phyloP scores from a whole-genome alignment of 2,113 vertebrate species.

The Turdus rufiventris region DNA sequence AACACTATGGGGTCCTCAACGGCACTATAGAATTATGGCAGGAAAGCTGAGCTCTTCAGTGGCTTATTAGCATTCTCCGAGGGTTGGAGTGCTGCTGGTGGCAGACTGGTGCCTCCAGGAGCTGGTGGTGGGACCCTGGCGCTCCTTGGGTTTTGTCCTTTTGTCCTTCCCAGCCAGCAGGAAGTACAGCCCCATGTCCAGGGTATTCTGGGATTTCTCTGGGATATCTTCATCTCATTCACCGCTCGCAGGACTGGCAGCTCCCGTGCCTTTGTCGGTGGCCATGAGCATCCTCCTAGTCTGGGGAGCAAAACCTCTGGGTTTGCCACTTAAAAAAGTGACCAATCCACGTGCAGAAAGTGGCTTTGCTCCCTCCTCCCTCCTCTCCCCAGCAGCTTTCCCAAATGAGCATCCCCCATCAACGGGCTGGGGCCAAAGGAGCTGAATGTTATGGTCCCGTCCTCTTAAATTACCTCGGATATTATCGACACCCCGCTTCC shows the following conservation, averaged over 20 bases:
- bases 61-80: constrained; percentile 83
- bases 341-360: background rate
- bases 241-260: constrained; percentile 11
- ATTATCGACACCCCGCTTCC: background rate
- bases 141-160: constrained; percentile 75
- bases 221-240: constrained; percentile 76
- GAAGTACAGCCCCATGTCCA: constrained; percentile 70
- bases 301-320: constrained; percentile 33
- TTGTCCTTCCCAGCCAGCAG: constrained; percentile 78
- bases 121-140: constrained; percentile 77
- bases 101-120: constrained; percentile 77
- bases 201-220: constrained; percentile 80
- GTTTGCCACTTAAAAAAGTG: background rate
- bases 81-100: constrained; percentile 76
- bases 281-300: constrained; percentile 47
- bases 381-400: background rate
- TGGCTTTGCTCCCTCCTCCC: background rate
- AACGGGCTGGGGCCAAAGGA: background rate
- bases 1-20: constrained; percentile 82
- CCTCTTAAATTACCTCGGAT: constrained; percentile 17
- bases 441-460: background rate
- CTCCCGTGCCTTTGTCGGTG: constrained; percentile 55
- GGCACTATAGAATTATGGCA: constrained; percentile 81
- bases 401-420: constrained; percentile 23
- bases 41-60: constrained; percentile 78